phyloP scores from a whole-genome alignment of 2,797 vertebrate species.

The Neosilurus mollespiculum region DNA sequence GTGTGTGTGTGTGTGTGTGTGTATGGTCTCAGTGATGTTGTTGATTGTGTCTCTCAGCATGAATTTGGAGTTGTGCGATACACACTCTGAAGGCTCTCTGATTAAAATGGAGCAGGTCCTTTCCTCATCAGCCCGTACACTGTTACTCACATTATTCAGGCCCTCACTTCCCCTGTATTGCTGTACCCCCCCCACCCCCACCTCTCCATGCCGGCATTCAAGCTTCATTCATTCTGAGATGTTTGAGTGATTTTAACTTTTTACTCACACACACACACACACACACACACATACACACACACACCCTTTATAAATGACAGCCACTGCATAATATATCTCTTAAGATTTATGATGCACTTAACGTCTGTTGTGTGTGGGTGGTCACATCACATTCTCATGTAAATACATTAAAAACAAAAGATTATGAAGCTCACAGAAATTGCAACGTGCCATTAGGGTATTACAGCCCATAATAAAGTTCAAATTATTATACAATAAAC shows the following conservation, averaged over 20 bases:
- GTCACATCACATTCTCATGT: not conserved
- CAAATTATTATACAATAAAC: not conserved
- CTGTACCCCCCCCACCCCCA: not conserved
- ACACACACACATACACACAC: conserved; percentile 22
- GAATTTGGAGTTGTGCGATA: conserved; percentile 35
- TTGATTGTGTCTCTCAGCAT: conserved; percentile 40
- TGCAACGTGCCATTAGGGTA: conserved; percentile 34
- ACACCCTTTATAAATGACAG: conserved; percentile 10
- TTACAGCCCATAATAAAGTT: not conserved
- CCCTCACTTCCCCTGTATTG: conserved; percentile 24
- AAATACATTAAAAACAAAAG: not conserved
- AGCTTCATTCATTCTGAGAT: conserved; percentile 32
- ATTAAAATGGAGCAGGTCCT: conserved; percentile 50
- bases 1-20: conserved; percentile 3
- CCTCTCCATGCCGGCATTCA: not conserved
- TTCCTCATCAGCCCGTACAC: conserved; percentile 36
- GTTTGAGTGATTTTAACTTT: conserved; percentile 18
- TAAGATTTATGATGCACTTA: conserved; percentile 4
- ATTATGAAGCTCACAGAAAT: not conserved
- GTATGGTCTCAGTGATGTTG: conserved; percentile 8
- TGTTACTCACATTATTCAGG: conserved; percentile 40
- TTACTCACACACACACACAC: not conserved
- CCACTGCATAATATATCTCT: conserved; percentile 13
- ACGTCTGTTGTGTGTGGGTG: not conserved
- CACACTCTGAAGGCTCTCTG: conserved; percentile 42